Percentiles rank a stretch among this genome's conserved stretches.
These are phyloP conservation scores for Acipenser ruthenus DNA, from an alignment of 2,797 vertebrate species.

Conservation along the genomic window DNA sequence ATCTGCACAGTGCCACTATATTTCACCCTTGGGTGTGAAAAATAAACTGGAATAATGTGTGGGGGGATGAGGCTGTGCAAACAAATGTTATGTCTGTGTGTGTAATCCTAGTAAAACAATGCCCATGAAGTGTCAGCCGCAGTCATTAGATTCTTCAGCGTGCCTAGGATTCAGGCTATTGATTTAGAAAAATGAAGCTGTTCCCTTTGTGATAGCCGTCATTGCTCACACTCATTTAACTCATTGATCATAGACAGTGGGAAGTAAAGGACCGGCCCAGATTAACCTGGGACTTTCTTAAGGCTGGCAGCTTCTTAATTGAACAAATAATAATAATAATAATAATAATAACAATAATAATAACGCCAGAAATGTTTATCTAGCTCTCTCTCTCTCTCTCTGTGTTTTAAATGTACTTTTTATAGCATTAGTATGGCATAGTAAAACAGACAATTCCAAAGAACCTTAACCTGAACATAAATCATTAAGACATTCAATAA, in stretches of 20 bases:
- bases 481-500: too few species aligned
- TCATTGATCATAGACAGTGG: slow-evolving; percentile 46
- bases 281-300: too few species aligned
- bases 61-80: slow-evolving; percentile 48
- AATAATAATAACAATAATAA: too few species aligned
- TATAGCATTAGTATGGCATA: too few species aligned
- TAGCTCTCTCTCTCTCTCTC: too few species aligned
- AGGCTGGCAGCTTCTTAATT: too few species aligned
- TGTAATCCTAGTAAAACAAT: slow-evolving; percentile 42
- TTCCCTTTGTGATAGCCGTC: slow-evolving; percentile 58
- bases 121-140: slow-evolving; percentile 51
- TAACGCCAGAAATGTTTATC: too few species aligned
- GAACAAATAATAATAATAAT: too few species aligned
- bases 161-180: slow-evolving; percentile 53
- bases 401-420: too few species aligned
- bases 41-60: slow-evolving; percentile 38
- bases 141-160: slow-evolving; percentile 62
- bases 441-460: too few species aligned
- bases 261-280: neutral
- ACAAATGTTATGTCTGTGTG: slow-evolving; percentile 42
- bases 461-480: too few species aligned
- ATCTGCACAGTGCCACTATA: too few species aligned
- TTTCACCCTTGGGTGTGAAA: slow-evolving; percentile 21
- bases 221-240: slow-evolving; percentile 56
- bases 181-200: slow-evolving; percentile 55